phyloP scores from a whole-genome alignment of 2,113 vertebrate genomes.

The Nesoenas mayeri region DNA sequence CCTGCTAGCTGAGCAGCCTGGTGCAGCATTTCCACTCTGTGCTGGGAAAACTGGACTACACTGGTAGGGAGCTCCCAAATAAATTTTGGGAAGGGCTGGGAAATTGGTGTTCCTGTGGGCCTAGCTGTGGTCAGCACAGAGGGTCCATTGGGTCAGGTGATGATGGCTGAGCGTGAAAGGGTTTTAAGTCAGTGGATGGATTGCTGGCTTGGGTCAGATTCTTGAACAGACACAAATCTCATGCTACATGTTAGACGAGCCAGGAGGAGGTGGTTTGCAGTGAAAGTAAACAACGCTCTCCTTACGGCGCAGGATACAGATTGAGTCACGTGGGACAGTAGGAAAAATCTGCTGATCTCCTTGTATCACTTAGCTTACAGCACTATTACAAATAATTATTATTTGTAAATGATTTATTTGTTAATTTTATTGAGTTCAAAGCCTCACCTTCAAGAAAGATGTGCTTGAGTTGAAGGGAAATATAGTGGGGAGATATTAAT shows the following conservation, averaged over 20 bases:
- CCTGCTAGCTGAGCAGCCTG: neutral
- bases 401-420: neutral
- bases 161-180: neutral
- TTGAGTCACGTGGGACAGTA: neutral
- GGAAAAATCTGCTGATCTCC: neutral
- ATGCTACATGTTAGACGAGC: neutral
- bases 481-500: neutral
- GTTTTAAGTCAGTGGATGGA: neutral
- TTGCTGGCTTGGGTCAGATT: neutral
- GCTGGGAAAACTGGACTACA: neutral
- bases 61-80: neutral
- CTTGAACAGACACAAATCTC: neutral
- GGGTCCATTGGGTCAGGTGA: neutral
- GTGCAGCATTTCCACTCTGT: neutral
- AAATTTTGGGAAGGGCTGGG: neutral
- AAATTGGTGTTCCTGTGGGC: neutral
- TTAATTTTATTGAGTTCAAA: neutral
- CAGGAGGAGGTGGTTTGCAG: neutral
- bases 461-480: neutral
- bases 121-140: neutral
- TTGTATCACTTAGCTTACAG: neutral
- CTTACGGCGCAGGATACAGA: neutral
- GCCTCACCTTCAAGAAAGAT: neutral
- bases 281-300: neutral
- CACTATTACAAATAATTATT: neutral